phyloP scores from a whole-genome alignment of 35 echinoderm and acorn worm species.

The Apostichopus californicus region DNA sequence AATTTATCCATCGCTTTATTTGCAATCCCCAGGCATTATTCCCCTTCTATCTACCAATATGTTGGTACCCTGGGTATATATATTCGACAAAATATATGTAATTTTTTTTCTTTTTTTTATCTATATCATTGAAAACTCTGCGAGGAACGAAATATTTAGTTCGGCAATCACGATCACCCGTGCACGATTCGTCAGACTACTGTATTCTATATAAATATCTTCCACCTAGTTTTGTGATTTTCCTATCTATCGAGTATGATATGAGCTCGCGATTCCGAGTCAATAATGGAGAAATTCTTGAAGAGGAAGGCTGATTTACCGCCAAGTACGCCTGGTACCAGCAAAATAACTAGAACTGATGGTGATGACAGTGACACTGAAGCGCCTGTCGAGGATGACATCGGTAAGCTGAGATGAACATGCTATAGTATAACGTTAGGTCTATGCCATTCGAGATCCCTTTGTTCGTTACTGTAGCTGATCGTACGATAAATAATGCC shows the following conservation, averaged over 20 bases:
- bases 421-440: not conserved
- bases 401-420: too few relatives aligned
- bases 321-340: conserved; percentile 27
- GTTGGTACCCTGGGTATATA: too few relatives aligned
- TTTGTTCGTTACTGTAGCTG: not conserved
- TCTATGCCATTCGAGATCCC: not conserved
- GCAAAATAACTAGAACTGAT: conserved; percentile 34
- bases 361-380: not conserved
- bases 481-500: not conserved
- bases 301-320: conserved; percentile 26
- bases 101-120: too few relatives aligned
- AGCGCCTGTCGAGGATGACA: not conserved
- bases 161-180: not conserved
- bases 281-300: conserved; percentile 42
- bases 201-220: not conserved
- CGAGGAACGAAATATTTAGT: not conserved
- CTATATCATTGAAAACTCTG: not conserved
- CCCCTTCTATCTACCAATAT: too few relatives aligned
- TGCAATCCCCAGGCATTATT: too few relatives aligned
- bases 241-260: conserved; percentile 16
- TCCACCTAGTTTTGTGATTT: not conserved
- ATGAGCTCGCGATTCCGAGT: not conserved
- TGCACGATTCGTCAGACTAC: not conserved
- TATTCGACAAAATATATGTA: too few relatives aligned
- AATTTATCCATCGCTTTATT: too few relatives aligned